Evolutionary conservation across 1,140 invertebrate genomes (phyloP).

Genomic region (Drosophila ogumai): DNA sequence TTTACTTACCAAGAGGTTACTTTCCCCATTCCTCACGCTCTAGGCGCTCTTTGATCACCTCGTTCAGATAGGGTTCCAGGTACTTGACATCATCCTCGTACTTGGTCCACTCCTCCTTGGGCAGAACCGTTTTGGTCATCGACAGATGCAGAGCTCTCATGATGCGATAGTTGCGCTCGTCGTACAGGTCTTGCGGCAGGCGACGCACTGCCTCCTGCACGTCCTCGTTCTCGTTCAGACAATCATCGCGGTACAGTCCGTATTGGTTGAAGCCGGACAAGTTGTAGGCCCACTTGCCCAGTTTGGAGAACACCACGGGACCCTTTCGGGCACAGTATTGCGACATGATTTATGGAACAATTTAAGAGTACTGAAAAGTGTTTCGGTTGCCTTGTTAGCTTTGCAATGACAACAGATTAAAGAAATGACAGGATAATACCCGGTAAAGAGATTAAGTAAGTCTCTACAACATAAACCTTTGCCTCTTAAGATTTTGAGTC

Average conservation of each 20-base stretch:
- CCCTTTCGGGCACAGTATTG: slow-evolving; percentile 75
- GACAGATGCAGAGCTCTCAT: slow-evolving; percentile 91
- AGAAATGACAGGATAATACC: slow-evolving; percentile 13
- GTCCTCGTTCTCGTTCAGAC: slow-evolving; percentile 88
- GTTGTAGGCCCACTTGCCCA: slow-evolving; percentile 89
- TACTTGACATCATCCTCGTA: slow-evolving; percentile 94
- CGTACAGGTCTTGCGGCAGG: slow-evolving; percentile 89
- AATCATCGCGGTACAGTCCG: slow-evolving; percentile 92
- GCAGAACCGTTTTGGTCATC: slow-evolving; percentile 90
- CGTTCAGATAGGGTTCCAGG: slow-evolving; percentile 90
- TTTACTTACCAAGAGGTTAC: slow-evolving; percentile 70
- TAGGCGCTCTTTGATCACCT: slow-evolving; percentile 90
- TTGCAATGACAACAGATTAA: slow-evolving; percentile 31
- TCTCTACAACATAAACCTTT: neutral
- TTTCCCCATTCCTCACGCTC: slow-evolving; percentile 92
- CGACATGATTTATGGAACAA: slow-evolving; percentile 65
- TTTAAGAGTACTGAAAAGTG: slow-evolving; percentile 15
- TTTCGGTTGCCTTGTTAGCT: slow-evolving; percentile 11
- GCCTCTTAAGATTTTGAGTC: too few relatives aligned
- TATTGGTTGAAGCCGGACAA: slow-evolving; percentile 90
- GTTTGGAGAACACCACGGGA: slow-evolving; percentile 76
- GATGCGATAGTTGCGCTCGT: slow-evolving; percentile 93
- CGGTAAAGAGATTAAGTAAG: neutral
- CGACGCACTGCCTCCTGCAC: slow-evolving; percentile 93
- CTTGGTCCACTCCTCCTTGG: slow-evolving; percentile 95